These are phyloP conservation scores for Sericinus montela DNA, from an alignment of 2,888 invertebrate species.

Conservation along the genomic window DNA sequence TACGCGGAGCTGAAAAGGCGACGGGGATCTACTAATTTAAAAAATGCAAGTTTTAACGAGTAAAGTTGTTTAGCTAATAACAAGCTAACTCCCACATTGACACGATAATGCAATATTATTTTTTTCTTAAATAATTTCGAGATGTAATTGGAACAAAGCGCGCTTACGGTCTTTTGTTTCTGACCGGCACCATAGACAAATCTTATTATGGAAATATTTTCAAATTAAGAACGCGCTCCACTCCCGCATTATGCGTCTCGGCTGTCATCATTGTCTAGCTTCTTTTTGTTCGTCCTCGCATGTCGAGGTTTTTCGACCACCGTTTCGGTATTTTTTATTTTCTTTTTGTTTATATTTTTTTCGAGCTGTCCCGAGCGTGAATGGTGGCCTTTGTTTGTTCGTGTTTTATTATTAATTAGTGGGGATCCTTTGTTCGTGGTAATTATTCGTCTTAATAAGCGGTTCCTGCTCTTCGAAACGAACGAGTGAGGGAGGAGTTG, in stretches of 20 bases:
- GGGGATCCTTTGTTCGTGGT: slow-evolving; percentile 75
- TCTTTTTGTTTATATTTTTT: slow-evolving; percentile 52
- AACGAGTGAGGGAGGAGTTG: slow-evolving; percentile 59
- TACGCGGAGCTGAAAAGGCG: slow-evolving; percentile 58
- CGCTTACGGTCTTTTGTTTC: slow-evolving; percentile 63
- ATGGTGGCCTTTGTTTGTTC: slow-evolving; percentile 75
- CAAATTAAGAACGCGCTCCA: slow-evolving; percentile 73
- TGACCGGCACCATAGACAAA: slow-evolving; percentile 72
- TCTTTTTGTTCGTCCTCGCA: slow-evolving; percentile 76
- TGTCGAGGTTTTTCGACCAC: slow-evolving; percentile 77
- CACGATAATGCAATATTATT: slow-evolving; percentile 42
- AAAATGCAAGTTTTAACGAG: slow-evolving; percentile 67
- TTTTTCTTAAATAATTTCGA: slow-evolving; percentile 64
- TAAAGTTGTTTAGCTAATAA: slow-evolving; percentile 71
- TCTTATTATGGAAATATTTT: slow-evolving; percentile 80
- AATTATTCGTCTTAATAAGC: slow-evolving; percentile 79
- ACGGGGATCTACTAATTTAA: slow-evolving; percentile 55
- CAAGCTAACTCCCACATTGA: slow-evolving; percentile 27
- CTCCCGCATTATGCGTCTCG: slow-evolving; percentile 78
- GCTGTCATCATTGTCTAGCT: slow-evolving; percentile 75
- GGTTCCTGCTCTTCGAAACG: slow-evolving; percentile 72
- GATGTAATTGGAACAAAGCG: slow-evolving; percentile 66
- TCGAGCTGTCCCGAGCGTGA: slow-evolving; percentile 69
- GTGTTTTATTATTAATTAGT: slow-evolving; percentile 80
- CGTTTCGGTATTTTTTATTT: slow-evolving; percentile 71